These are phyloP conservation scores for Pteria penguin DNA, from an alignment of 2,888 invertebrate species.

Conservation along the genomic window DNA sequence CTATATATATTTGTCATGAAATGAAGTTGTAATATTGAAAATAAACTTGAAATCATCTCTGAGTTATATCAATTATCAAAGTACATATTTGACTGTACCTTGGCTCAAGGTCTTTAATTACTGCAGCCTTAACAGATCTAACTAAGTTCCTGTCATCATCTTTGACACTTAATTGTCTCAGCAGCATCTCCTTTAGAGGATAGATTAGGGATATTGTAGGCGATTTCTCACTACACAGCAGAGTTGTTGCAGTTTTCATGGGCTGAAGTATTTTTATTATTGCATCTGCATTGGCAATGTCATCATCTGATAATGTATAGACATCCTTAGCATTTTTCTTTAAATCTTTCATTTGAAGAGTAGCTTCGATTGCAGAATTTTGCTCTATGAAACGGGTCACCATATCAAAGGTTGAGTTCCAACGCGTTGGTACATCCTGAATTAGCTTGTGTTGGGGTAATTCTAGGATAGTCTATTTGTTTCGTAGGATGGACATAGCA, in stretches of 20 bases:
- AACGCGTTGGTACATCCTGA: no score
- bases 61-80: no score
- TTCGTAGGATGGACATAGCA: constrained; percentile 8
- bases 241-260: no score
- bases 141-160: not conserved
- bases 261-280: constrained; percentile 35
- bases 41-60: no score
- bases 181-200: constrained; percentile 45
- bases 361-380: constrained; percentile 31
- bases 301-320: constrained; percentile 34
- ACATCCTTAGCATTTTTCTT: constrained; percentile 31
- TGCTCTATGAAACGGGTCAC: constrained; percentile 40
- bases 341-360: constrained; percentile 17
- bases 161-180: no score
- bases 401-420: no score
- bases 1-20: no score
- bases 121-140: not conserved
- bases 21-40: no score
- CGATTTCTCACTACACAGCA: constrained; percentile 30
- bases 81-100: constrained; percentile 1
- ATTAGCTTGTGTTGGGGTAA: no score
- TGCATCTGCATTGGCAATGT: constrained; percentile 29
- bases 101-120: constrained; percentile 5
- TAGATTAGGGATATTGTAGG: constrained; percentile 42
- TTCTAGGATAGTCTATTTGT: constrained; percentile 24